These are phyloP conservation scores for Micronycteris hirsuta DNA, from an alignment of 2,113 vertebrate species.

Conservation along the genomic window DNA sequence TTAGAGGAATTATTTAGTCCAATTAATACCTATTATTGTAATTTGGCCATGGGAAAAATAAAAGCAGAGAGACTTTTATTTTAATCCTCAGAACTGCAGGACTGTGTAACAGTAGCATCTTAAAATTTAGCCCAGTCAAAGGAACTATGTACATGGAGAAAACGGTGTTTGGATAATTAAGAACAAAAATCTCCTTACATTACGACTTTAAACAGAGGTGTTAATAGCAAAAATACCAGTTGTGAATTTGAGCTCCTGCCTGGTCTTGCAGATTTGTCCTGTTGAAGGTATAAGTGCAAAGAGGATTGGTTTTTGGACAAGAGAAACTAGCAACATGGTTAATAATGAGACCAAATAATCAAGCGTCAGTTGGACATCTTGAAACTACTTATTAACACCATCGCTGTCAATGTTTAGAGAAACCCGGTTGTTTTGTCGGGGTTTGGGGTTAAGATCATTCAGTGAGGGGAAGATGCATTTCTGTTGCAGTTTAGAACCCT, in stretches of 20 bases:
- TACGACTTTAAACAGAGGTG: background rate
- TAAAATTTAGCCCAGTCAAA: background rate
- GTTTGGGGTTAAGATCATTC: background rate
- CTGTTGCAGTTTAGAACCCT: constrained; percentile 88
- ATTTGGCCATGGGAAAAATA: background rate
- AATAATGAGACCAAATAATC: background rate
- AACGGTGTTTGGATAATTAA: background rate
- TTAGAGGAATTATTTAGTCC: background rate
- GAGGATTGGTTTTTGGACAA: background rate
- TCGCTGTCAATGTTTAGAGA: background rate
- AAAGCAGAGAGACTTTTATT: fast-evolving
- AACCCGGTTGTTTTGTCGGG: background rate
- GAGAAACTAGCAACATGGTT: fast-evolving
- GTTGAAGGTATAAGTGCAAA: background rate
- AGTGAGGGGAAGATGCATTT: background rate
- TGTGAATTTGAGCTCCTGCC: background rate
- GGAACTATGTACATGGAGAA: background rate
- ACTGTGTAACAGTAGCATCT: background rate
- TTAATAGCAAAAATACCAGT: background rate
- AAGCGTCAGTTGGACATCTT: fast-evolving
- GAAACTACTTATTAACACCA: background rate
- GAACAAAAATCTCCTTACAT: background rate
- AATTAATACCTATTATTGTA: background rate
- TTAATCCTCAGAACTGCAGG: background rate
- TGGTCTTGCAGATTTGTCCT: background rate